Percentiles rank a stretch among this genome's conserved stretches.
phyloP scores from a whole-genome alignment of 2,888 invertebrate species.

The Sarcophaga caerulescens region DNA sequence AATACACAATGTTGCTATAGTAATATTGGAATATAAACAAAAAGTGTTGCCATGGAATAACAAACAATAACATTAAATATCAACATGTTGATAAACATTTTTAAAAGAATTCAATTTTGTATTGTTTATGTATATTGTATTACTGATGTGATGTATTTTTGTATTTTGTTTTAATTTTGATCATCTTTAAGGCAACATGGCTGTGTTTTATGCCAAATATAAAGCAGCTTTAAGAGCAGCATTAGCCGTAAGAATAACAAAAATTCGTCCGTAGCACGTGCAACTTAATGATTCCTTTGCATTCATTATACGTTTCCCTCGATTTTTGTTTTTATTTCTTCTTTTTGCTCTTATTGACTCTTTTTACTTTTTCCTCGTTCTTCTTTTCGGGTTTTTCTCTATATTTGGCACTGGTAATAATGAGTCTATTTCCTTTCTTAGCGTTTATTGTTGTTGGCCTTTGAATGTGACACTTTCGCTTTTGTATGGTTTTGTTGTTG shows the following conservation, averaged over 20 bases:
- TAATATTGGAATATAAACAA: slow-evolving; percentile 16
- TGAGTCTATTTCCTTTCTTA: slow-evolving; percentile 46
- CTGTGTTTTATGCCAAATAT: neutral
- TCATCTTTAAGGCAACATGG: slow-evolving; percentile 17
- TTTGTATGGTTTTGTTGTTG: slow-evolving; percentile 57
- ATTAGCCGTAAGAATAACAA: slow-evolving; percentile 6
- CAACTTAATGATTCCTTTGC: slow-evolving; percentile 31
- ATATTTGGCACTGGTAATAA: slow-evolving; percentile 46
- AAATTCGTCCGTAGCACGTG: slow-evolving; percentile 62
- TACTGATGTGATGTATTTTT: slow-evolving; percentile 2
- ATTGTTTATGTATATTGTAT: slow-evolving; percentile 10
- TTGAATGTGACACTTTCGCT: slow-evolving; percentile 62
- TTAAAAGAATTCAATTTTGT: neutral
- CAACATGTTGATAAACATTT: slow-evolving; percentile 10
- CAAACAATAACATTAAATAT: neutral
- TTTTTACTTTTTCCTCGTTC: slow-evolving; percentile 20
- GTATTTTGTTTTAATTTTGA: neutral
- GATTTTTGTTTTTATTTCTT: slow-evolving; percentile 11
- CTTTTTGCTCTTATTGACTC: neutral
- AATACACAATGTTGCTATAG: neutral
- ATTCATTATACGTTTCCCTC: slow-evolving; percentile 30
- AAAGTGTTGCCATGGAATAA: slow-evolving; percentile 41
- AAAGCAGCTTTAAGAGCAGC: slow-evolving; percentile 1
- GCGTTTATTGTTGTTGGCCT: slow-evolving; percentile 20
- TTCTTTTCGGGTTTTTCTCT: neutral